Conservation (phyloP, 2,113 vertebrate species). For the Chloebia gouldiae region DNA sequence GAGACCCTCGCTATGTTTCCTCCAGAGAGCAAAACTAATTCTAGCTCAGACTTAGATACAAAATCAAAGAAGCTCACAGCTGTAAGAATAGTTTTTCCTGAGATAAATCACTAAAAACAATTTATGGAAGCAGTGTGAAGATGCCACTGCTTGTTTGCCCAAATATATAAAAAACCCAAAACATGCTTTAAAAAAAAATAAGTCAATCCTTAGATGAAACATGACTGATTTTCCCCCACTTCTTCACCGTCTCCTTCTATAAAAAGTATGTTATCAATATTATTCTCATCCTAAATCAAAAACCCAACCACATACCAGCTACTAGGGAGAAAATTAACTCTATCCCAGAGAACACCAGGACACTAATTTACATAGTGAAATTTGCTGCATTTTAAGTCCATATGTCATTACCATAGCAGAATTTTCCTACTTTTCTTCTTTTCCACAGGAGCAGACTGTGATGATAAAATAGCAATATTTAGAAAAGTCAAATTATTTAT, state of each 20-base stretch:
- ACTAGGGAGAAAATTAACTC: neutral
- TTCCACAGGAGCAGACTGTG: neutral
- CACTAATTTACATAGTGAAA: neutral
- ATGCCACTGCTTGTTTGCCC: neutral
- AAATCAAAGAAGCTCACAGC: neutral
- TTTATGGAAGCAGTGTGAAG: neutral
- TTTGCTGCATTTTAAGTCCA: neutral
- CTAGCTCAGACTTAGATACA: neutral
- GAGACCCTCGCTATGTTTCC: neutral
- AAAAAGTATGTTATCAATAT: neutral
- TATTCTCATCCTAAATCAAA: neutral
- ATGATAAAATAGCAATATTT: neutral
- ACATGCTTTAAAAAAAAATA: neutral
- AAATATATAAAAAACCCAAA: neutral
- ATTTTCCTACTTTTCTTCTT: neutral
- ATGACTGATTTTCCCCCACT: neutral
- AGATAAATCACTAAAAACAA: neutral
- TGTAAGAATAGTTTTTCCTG: neutral
- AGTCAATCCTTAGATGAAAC: neutral
- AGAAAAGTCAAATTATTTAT: neutral
- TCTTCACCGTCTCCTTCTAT: neutral
- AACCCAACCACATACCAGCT: too few relatives aligned
- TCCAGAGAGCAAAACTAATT: neutral
- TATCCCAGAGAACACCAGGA: neutral
- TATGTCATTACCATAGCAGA: rapidly evolving